Evolutionary conservation across 1,140 invertebrate species (phyloP).

Genomic region (Drosophila repletoides): DNA sequence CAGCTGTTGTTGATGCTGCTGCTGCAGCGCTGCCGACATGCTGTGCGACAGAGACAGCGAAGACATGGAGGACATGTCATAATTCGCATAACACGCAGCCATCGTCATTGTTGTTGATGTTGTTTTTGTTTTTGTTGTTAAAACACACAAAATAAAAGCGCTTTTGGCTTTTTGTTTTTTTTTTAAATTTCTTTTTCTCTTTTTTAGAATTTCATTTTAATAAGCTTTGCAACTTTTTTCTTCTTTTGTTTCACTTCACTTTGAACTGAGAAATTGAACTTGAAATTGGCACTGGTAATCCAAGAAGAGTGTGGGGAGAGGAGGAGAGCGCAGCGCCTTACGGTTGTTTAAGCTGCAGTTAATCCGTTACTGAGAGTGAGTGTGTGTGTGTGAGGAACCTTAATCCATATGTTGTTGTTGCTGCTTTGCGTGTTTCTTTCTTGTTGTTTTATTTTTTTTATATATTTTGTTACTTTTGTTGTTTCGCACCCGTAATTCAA

Average conservation of each 20-base stretch:
- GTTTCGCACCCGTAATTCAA: constrained; percentile 67
- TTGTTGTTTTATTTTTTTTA: constrained; percentile 27
- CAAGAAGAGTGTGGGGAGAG: constrained; percentile 46
- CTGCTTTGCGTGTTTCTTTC: constrained; percentile 33
- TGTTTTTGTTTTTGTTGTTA: constrained; percentile 30
- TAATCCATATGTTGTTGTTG: constrained; percentile 75
- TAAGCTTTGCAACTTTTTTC: constrained; percentile 50
- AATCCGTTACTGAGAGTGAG: constrained; percentile 54
- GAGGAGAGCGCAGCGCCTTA: constrained; percentile 44
- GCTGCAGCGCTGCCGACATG: constrained; percentile 55
- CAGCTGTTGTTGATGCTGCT: constrained; percentile 61
- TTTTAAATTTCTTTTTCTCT: constrained; percentile 28
- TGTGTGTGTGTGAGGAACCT: constrained; percentile 66
- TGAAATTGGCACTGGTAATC: constrained; percentile 79
- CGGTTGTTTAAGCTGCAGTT: constrained; percentile 60
- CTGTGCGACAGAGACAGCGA: constrained; percentile 63
- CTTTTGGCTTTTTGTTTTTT: constrained; percentile 38
- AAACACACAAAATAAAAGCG: constrained; percentile 49
- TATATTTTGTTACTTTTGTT: constrained; percentile 21
- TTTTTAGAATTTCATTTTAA: constrained; percentile 59
- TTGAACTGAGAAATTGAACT: constrained; percentile 18
- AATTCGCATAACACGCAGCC: constrained; percentile 82
- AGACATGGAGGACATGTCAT: constrained; percentile 81
- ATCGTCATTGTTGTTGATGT: constrained; percentile 73
- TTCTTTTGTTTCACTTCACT: constrained; percentile 36